Base-by-base conservation (phyloP, 2,113 vertebrate species). In the Myrmecophaga tridactyla region DNA sequence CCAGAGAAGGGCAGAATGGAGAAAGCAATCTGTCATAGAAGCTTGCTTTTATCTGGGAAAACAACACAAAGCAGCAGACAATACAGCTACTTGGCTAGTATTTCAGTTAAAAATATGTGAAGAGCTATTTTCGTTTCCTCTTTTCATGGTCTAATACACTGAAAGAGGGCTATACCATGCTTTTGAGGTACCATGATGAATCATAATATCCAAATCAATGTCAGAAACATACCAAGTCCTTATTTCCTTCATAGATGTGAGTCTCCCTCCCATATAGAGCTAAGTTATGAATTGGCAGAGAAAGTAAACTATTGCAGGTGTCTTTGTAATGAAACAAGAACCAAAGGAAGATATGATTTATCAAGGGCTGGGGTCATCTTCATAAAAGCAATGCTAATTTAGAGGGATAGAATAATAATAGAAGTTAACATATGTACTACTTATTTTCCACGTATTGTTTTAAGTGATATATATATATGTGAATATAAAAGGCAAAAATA, bases 101-200 rank as follows among this genome's bases (percentile, higher is more conserved):
- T 72, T 90, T 94, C 85, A 53, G 4, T 87, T 93, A 76, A 86
- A 90, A 77, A 65, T 89, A 83, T 21, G n/a, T 69, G 75, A 86
- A 92, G 83, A 39, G 78, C 51, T 91, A 69, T 77, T 81, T 27
- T 73, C 80, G 2, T 72, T 96, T 96, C 46, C 58, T 80, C 8
- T 81, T 86, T 84, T 31, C 70, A 69, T 76, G 80, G 48, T 69
- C 58, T 43, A 96, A 51, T 18, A 94, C 77, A 39, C 53, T 36
- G 21, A 69, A 63, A 67, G 75, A 78, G 94, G 20, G 46, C 21
- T 34, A 29, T 2, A 5, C 7, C 48, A 36, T 46, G n/a, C 29
- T 90, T 88, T n/a, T 48, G 85, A 92, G 56, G n/a, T 25, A 73
- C 17, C 39, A 23, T 25, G 36, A 89, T 73, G 21, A 72, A 70